Base-by-base conservation (phyloP, 2,113 vertebrate genomes). In the Pterocles burchelli region DNA sequence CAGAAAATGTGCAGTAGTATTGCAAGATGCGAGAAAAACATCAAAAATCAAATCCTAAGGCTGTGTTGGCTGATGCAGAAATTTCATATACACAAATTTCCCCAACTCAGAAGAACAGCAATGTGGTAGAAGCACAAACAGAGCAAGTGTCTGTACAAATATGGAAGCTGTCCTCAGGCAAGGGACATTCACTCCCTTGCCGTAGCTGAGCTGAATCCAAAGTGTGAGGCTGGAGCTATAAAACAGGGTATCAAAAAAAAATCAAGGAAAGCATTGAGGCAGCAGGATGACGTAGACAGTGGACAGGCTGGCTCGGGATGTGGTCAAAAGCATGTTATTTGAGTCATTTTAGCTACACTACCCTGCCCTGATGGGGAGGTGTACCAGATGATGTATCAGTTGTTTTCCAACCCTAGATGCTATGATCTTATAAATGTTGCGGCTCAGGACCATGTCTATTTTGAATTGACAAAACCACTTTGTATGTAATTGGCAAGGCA, bases 381-480 rank as follows among this genome's bases (percentile, higher is more conserved):
- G 70, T 75, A 79, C 83, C 4, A 4, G 61, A 87, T 96, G 95
- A 93, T 65, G 90, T 73, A 89, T 81, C 48, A 26, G 34, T 67
- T 96, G 88, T 93, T 96, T 96, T 87, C 76, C 58, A 55, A 36
- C 49, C 87, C 76, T 54, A 54, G 11, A 63, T 87, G n/a, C 77
- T 77, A 28, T 73, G 90, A 87, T 93, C 76, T 88, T 92, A 79
- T 87, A 71, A 90, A 90, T 48, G 54, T 48, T 97, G 92, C 52
- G 94, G 95, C 49, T 93, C 54, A 79, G 33, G 43, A 88, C 43
- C 33, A 20, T n/a, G 92, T 66, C 87, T 95, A 93, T 94, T 96
- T 89, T 87, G 66, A 85, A 95, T 70, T 85, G 79, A 96, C 66
- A 93, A 95, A 92, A 54, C 96, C 88, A 79, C 77, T 79, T 72